Evolutionary conservation across 2,113 vertebrate species (phyloP).

Genomic region (Pionites leucogaster): DNA sequence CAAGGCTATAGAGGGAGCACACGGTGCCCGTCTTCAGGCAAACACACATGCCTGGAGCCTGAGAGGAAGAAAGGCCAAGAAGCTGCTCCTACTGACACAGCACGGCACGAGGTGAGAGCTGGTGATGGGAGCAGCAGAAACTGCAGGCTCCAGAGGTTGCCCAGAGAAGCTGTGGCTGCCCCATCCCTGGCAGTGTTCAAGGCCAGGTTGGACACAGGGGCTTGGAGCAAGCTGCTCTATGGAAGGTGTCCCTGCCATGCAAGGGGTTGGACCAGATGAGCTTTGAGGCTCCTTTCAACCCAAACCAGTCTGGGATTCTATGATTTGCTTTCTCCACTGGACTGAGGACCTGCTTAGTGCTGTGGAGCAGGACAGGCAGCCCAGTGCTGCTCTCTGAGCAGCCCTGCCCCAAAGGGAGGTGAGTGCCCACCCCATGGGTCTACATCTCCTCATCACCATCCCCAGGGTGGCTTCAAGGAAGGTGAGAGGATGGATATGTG

Average conservation of each 20-base stretch:
- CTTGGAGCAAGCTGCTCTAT: neutral
- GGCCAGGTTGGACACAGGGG: neutral
- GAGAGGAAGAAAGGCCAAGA: neutral
- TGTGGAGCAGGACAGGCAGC: neutral
- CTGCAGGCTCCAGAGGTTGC: neutral
- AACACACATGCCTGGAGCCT: neutral
- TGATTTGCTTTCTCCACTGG: neutral
- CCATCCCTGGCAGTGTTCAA: neutral
- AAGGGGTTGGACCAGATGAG: neutral
- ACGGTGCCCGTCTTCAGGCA: neutral
- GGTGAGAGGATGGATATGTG: fast-evolving
- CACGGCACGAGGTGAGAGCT: neutral
- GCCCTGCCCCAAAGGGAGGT: no score
- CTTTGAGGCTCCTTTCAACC: neutral
- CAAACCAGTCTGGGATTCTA: neutral
- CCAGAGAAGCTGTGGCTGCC: neutral
- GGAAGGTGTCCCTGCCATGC: no score
- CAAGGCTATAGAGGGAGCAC: neutral
- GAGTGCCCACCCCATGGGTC: neutral
- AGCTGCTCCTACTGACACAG: neutral
- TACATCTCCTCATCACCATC: fast-evolving
- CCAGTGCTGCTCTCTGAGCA: neutral
- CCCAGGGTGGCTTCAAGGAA: neutral
- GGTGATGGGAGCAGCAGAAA: neutral
- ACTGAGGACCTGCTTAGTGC: neutral